These are phyloP conservation scores for Temnothorax rugatulus DNA, from an alignment of 2,888 invertebrate species.

Conservation along the genomic window DNA sequence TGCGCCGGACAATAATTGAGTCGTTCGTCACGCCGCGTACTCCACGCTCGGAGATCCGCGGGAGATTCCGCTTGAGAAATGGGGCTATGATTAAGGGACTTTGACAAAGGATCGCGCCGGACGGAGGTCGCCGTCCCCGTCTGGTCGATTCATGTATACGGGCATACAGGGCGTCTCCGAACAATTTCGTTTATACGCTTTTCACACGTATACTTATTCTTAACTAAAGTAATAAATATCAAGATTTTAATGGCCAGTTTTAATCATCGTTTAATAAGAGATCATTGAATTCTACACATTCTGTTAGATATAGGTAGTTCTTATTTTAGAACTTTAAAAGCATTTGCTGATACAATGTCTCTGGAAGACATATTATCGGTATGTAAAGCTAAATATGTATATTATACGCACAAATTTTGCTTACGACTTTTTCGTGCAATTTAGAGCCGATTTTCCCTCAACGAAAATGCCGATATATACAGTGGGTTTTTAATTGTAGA, in stretches of 20 bases:
- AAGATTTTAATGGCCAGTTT: not conserved
- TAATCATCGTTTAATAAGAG: not conserved
- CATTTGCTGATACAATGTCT: too few species aligned
- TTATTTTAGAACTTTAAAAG: too few species aligned
- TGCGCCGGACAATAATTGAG: slow-evolving; percentile 46
- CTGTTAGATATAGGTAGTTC: not conserved
- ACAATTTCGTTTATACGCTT: not conserved
- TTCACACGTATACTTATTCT: not conserved
- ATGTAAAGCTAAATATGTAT: not conserved
- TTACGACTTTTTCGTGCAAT: not conserved
- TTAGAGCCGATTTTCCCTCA: not conserved
- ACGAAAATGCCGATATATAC: not conserved
- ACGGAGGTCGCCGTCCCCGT: slow-evolving; percentile 22
- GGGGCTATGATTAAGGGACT: slow-evolving; percentile 51
- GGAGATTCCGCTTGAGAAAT: slow-evolving; percentile 51
- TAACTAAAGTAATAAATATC: not conserved
- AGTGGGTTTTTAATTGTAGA: not conserved
- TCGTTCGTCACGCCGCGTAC: slow-evolving; percentile 50
- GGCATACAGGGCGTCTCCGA: not conserved
- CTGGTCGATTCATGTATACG: slow-evolving; percentile 1
- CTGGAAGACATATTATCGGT: not conserved
- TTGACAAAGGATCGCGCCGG: slow-evolving; percentile 48
- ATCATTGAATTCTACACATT: not conserved
- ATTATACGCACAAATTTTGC: not conserved
- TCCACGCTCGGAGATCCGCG: slow-evolving; percentile 50